Base-by-base conservation (phyloP, 2,888 invertebrate species). In the Saturnia pavonia region DNA sequence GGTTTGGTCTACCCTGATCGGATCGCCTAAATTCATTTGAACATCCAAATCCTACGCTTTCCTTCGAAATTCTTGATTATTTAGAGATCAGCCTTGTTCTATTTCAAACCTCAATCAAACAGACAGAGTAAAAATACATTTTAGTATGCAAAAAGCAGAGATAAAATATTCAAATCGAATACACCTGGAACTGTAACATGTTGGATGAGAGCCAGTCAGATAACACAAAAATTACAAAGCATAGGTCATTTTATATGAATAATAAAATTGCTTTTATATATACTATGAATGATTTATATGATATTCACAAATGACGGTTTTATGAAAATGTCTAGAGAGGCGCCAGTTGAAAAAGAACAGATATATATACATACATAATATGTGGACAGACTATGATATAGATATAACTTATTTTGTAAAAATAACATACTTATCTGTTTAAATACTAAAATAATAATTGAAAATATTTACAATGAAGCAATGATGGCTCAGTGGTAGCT, bases 31-130 rank as follows among this genome's bases (percentile, higher is more conserved):
- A 78, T 81, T 77, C 73, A 67, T 78, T 77, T 72, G 69, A 75
- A 80, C 78, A 71, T 75, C 78, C 73, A 72, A 82, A 86, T 79
- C 85, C 83, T 84, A 85, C 86, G 82, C 84, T 81, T 85, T 83
- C 79, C 76, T 80, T 79, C 78, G 73, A 76, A 82, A 75, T 82
- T 75, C 80, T 81, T 78, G 82, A 87, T 86, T 90, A 90, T 91
- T 90, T 88, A 78, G 76, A 90, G 89, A 85, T 80, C 82, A 88
- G 83, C 90, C 91, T 91, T 90, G 91, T 80, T 77, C 86, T 90
- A 90, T 90, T 90, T 87, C 78, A 70, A 83, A 81, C 80, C 78
- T 76, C 82, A 86, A 87, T 86, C 84, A 83, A 82, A 79, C 81
- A 80, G 82, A 79, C 79, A 75, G 77, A 80, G 82, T 84, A 85